These are phyloP conservation scores for Rhogogaster chlorosoma DNA, from an alignment of 2,888 invertebrate genomes.

Conservation along the genomic window DNA sequence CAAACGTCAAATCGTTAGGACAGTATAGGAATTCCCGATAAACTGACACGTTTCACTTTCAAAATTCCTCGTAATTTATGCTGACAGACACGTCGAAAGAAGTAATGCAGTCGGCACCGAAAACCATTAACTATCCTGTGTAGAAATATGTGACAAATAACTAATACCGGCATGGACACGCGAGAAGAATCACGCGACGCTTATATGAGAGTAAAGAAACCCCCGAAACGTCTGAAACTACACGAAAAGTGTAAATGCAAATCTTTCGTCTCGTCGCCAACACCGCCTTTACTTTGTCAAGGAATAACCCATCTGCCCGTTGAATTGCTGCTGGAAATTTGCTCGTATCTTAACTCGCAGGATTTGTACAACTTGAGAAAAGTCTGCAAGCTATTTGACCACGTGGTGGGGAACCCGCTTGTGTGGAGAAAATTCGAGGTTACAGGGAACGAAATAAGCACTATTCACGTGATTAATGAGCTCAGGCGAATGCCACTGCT, in stretches of 20 bases:
- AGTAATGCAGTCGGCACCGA: conserved; percentile 8
- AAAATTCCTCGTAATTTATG: conserved; percentile 36
- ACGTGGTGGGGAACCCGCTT: conserved; percentile 62
- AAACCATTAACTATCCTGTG: not conserved
- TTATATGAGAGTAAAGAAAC: not conserved
- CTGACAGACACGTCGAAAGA: not conserved
- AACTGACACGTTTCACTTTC: conserved; percentile 23
- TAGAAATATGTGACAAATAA: conserved; percentile 29
- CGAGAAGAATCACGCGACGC: conserved; percentile 10
- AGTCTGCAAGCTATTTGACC: conserved; percentile 65
- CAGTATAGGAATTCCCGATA: conserved; percentile 21
- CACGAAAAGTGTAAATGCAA: conserved; percentile 6
- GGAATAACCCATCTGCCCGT: conserved; percentile 60
- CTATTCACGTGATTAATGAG: conserved; percentile 64
- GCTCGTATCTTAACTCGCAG: conserved; percentile 63
- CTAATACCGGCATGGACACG: conserved; percentile 21
- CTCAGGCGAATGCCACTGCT: conserved; percentile 68
- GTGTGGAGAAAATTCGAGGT: conserved; percentile 69
- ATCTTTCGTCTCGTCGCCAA: not conserved
- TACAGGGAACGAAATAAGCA: conserved; percentile 57
- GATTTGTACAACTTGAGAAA: conserved; percentile 63
- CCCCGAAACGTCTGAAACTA: conserved; percentile 24
- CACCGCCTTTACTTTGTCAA: conserved; percentile 13
- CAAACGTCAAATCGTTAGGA: not conserved
- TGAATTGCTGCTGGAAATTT: conserved; percentile 67